phyloP scores from a whole-genome alignment of 2,797 vertebrate species.

The Sebastes oblongus region DNA sequence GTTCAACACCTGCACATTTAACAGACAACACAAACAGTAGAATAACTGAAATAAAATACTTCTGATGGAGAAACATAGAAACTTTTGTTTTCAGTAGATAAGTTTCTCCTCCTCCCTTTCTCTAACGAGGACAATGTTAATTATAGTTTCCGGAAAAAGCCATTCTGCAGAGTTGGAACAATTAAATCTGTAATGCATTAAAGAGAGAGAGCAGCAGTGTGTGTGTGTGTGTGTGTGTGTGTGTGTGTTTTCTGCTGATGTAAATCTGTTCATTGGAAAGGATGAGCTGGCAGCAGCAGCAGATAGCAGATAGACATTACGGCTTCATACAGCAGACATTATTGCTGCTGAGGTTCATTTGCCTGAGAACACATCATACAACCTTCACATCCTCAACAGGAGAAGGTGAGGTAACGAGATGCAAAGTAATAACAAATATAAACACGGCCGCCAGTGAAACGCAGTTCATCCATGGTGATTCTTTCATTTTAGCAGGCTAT shows the following conservation, averaged over 20 bases:
- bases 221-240: too few relatives aligned
- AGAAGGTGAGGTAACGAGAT: not conserved
- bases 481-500: too few relatives aligned
- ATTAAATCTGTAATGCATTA: not conserved
- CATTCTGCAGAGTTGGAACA: not conserved
- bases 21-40: not conserved
- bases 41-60: not conserved
- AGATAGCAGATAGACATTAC: not conserved
- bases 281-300: not conserved
- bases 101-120: not conserved
- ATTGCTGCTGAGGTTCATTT: conserved; percentile 24
- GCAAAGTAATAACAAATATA: conserved; percentile 8
- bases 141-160: not conserved
- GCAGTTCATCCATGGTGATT: too few relatives aligned
- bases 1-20: too few relatives aligned
- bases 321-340: not conserved
- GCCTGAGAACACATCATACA: conserved; percentile 2
- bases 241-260: not conserved
- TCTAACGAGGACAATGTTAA: not conserved
- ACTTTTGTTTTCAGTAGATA: not conserved
- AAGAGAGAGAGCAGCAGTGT: not conserved
- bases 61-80: not conserved
- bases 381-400: not conserved
- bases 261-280: not conserved
- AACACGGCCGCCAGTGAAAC: not conserved